A percentile compares a stretch with the other conserved stretches of the same genome.
Conservation (phyloP, 1,140 invertebrate species). For the Saccostrea echinata region DNA sequence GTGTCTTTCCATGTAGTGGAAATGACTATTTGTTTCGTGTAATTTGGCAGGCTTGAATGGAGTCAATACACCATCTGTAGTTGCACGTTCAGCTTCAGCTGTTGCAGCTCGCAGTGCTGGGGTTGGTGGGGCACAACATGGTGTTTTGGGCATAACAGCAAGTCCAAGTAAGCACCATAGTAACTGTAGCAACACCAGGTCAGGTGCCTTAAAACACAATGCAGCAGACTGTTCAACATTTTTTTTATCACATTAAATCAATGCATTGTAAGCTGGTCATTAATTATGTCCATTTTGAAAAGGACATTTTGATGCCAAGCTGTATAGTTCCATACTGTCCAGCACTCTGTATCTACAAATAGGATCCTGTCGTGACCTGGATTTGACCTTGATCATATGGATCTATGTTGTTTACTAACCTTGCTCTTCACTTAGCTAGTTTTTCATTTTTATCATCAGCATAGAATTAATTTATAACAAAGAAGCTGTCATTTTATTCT, state of each 20-base stretch:
- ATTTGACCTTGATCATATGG: background rate
- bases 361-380: conserved; percentile 20
- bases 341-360: conserved; percentile 15
- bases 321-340: background rate
- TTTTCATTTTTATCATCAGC: conserved; percentile 7
- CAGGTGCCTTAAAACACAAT: background rate
- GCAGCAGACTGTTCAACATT: background rate
- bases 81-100: conserved; percentile 45
- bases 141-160: conserved; percentile 45
- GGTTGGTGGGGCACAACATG: conserved; percentile 33
- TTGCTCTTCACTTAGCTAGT: conserved; percentile 27
- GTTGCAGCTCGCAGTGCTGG: conserved; percentile 45
- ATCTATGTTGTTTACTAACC: conserved; percentile 9
- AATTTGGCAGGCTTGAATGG: conserved; percentile 41
- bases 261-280: background rate
- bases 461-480: background rate
- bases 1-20: background rate
- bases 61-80: conserved; percentile 24
- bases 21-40: conserved; percentile 13
- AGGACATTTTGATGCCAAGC: background rate
- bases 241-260: background rate
- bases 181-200: background rate
- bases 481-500: conserved; percentile 8
- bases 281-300: background rate
- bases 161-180: conserved; percentile 52